Evolutionary conservation across 1,140 invertebrate genomes (phyloP).

Genomic region (Drosophila miranda): DNA sequence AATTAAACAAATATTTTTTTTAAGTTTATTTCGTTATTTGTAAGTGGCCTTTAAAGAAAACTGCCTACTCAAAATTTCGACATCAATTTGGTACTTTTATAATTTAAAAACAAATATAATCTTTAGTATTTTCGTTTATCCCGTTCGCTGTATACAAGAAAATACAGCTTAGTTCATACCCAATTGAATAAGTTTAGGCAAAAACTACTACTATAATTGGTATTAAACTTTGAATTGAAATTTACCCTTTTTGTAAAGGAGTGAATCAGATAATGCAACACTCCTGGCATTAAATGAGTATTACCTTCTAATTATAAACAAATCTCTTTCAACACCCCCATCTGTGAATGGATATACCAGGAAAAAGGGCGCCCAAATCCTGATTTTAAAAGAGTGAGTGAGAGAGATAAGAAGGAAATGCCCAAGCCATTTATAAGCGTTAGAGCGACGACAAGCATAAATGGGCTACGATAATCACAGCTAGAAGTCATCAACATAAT

Average conservation of each 20-base stretch:
- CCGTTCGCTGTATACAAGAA: too few species aligned
- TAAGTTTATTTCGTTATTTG: too few species aligned
- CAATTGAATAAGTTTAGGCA: too few species aligned
- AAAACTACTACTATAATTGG: too few species aligned
- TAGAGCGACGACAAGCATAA: slow-evolving; percentile 62
- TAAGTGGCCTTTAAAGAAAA: too few species aligned
- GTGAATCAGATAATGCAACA: not conserved
- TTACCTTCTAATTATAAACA: slow-evolving; percentile 25
- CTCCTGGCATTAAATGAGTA: not conserved
- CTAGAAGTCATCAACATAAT: slow-evolving; percentile 78
- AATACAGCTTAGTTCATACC: too few species aligned
- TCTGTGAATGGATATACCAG: slow-evolving; percentile 11
- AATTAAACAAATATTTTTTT: too few species aligned
- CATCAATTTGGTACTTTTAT: too few species aligned
- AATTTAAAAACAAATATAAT: too few species aligned
- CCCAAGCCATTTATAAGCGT: slow-evolving; percentile 41
- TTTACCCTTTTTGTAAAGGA: not conserved
- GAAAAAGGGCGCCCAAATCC: not conserved
- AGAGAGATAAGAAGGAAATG: slow-evolving; percentile 21
- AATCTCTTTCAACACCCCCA: slow-evolving; percentile 7
- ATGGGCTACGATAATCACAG: slow-evolving; percentile 74
- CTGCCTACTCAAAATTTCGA: too few species aligned
- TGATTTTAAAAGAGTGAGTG: slow-evolving; percentile 15
- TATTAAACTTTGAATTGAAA: too few species aligned
- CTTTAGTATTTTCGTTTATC: too few species aligned